Evolutionary conservation across 2,797 vertebrate genomes (phyloP), one percentile per base, ranked within the genome.

Genomic region (Mus caroli): DNA sequence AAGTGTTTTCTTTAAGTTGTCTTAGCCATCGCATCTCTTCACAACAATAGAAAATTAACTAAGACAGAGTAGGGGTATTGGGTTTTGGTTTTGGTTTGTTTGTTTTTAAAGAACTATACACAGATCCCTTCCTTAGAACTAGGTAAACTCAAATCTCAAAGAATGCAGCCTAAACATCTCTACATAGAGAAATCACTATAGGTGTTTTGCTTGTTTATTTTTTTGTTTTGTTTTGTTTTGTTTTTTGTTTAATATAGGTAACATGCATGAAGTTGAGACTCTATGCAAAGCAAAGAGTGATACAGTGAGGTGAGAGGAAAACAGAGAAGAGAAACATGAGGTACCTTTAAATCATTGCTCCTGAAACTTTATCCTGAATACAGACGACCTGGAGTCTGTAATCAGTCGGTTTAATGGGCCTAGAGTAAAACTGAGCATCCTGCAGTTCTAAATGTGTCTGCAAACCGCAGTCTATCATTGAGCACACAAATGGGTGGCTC

Each of bases 381-480:
- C 4, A 94, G 60, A 88, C 69, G 60, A 90, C 10, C 15, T 76
- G 28, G 1, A 15, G 11, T 90, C 93, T 90, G 3, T n/a, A 90
- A 88, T 86, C 60, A 71, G 40, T 94, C 40, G 86, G 9, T 28
- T 94, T 24, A 82, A 34, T 34, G 78, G 12, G 2, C 19, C 87
- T 82, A 4, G 10, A 90, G 31, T 56, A 76, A 96, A 94, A 56
- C 85, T 82, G 43, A 71, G 77, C 15, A 50, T 31, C 54, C 43
- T 88, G 22, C 4, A 79, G 9, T 79, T 94, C 71, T 91, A 90
- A 85, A 92, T 92, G 28, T 52, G 20, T 40, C 37, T 94, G 34
- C 31, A 91, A 96, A 85, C 34, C 60, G 93, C 15, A 69, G 56
- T 78, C 93, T 95, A 69, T 91, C 64, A 88, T 56, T 67, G 37